Base-by-base conservation (phyloP, 2,113 vertebrate species). In the Tupaia chinensis region DNA sequence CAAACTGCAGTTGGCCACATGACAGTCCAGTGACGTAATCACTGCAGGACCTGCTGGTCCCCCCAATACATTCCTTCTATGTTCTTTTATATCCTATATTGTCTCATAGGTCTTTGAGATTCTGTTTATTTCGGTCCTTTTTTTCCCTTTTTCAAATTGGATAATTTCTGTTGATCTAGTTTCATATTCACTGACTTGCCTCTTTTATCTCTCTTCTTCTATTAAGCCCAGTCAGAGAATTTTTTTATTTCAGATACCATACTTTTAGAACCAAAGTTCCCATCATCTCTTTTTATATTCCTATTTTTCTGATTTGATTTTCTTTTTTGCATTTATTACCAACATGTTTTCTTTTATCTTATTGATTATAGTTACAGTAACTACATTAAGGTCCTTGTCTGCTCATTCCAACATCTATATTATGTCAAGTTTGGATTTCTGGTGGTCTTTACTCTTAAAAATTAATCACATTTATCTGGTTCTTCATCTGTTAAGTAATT, bases 101-200 rank as follows among this genome's bases (percentile, higher is more conserved):
- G 53, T 89, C 60, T 32, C 11, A 61, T 65, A 95, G 23, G 29
- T 80, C 66, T 95, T 19, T 66, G 14, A 78, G 23, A 65, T 44
- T 79, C 15, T n/a, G n/a, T n/a, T 86, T 65, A 86, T 54, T 95
- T 91, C 13, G 73, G 19, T 66, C 29, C 29, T 73, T 86, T 80
- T 32, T 44, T 60, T 66, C 13, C 72, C 12, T 61, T 16, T 58
- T 91, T 60, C 44, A 66, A 56, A 27, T 65, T 66, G 70, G 81
- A 73, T 95, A 10, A 91, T 86, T 91, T 91, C 70, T 80, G 9
- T 73, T 65, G 23, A 19, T 72, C 29, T 74, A 66, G 80, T 86
- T 86, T 79, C 2, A 66, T 23, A 34, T 87, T 83, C 72, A 94
- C 13, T 86, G 93, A 79, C 25, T 74, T 63, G 34, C 34, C 32